Conservation (phyloP, 2,113 vertebrate genomes). For the Festucalex cinctus region DNA sequence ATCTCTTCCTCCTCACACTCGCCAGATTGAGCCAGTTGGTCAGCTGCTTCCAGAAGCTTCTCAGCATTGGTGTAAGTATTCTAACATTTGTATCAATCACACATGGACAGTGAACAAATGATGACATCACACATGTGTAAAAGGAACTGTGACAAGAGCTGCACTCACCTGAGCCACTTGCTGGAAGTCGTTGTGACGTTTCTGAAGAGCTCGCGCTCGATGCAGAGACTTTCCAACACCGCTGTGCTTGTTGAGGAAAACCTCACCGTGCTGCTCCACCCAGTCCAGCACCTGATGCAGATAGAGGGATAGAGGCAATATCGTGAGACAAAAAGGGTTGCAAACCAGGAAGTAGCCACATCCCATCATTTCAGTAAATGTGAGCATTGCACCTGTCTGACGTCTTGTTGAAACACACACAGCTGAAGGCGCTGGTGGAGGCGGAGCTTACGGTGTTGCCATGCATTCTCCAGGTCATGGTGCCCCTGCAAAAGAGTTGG, state of each 20-base stretch:
- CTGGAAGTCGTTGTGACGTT: slow-evolving; percentile 95
- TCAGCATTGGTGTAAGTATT: slow-evolving; percentile 72
- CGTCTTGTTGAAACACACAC: slow-evolving; percentile 97
- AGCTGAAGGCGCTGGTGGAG: slow-evolving; percentile 96
- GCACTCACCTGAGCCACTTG: slow-evolving; percentile 91
- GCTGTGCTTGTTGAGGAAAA: slow-evolving; percentile 94
- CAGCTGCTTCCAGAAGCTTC: slow-evolving; percentile 69
- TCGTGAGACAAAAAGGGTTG: not conserved
- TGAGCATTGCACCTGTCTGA: slow-evolving; percentile 83
- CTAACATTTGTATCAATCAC: slow-evolving; percentile 25
- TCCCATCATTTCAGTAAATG: not conserved
- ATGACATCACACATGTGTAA: not conserved
- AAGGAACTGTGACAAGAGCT: not conserved
- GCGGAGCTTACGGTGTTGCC: slow-evolving; percentile 94
- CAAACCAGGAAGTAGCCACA: not conserved
- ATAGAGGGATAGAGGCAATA: not conserved
- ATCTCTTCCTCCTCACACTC: slow-evolving; percentile 71
- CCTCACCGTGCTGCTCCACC: slow-evolving; percentile 97
- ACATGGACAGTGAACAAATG: not conserved
- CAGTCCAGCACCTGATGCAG: slow-evolving; percentile 86
- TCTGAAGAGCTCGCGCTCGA: slow-evolving; percentile 90
- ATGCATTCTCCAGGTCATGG: slow-evolving; percentile 87
- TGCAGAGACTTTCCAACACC: slow-evolving; percentile 94
- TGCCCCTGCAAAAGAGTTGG: slow-evolving; percentile 56
- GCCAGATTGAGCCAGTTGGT: slow-evolving; percentile 68